These are phyloP conservation scores for Melanotus villosus DNA, from an alignment of 2,888 invertebrate genomes.

Conservation along the genomic window DNA sequence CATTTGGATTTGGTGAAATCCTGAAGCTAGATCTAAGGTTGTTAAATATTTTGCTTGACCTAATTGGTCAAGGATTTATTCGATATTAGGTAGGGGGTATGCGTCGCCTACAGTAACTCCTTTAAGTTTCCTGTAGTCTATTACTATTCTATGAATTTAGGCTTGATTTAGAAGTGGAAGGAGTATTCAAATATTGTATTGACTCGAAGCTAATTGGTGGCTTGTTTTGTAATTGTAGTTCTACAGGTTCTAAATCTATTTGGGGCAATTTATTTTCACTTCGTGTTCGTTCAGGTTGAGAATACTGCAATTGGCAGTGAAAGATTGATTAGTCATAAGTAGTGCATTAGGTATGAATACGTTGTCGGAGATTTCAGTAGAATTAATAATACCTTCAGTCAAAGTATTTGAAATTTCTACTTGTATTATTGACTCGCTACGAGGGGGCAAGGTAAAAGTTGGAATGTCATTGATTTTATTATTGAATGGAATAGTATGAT, in stretches of 20 bases:
- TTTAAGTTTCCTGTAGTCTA: no score
- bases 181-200: no score
- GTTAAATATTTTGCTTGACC: no score
- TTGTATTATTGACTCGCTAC: neutral
- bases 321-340: neutral
- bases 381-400: neutral
- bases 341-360: neutral
- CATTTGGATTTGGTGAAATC: no score
- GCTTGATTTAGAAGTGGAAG: no score
- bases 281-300: neutral
- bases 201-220: no score
- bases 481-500: neutral
- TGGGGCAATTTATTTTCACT: neutral
- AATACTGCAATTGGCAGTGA: neutral
- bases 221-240: no score
- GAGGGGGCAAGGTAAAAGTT: neutral
- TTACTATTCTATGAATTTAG: no score
- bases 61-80: no score
- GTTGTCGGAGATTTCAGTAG: neutral
- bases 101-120: no score
- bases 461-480: neutral
- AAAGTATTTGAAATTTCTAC: neutral
- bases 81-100: no score
- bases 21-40: no score
- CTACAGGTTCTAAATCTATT: neutral